phyloP scores from a whole-genome alignment of 2,113 vertebrate genomes.

The Pluvianellus socialis region DNA sequence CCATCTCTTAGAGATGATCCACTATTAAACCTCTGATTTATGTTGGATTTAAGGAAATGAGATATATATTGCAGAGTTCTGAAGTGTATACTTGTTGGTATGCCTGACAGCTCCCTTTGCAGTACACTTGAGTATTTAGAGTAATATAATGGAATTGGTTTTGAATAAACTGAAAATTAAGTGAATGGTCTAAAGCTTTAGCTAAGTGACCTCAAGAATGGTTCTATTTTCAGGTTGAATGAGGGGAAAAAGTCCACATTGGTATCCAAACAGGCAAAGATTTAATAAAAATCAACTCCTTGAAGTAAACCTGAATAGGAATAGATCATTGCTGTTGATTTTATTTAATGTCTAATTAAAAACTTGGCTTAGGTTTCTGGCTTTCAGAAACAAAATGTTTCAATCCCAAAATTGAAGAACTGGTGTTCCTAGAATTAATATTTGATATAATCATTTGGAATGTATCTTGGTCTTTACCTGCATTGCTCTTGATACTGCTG shows the following conservation, averaged over 20 bases:
- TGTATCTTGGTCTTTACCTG: not conserved
- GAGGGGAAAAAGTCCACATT: not conserved
- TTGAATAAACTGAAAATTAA: not conserved
- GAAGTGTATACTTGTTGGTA: not conserved
- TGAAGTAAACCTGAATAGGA: not conserved
- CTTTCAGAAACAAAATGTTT: not conserved
- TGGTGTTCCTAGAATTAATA: not conserved
- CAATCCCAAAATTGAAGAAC: not conserved
- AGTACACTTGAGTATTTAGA: not conserved
- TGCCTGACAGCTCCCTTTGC: not conserved
- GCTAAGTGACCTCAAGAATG: not conserved
- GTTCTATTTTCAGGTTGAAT: not conserved
- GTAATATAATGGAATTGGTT: not conserved
- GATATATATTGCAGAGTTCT: not conserved
- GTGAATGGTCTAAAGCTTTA: not conserved
- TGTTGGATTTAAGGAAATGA: not conserved
- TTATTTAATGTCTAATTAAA: not conserved
- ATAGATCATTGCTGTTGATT: not conserved
- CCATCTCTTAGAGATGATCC: not conserved
- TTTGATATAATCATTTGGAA: not conserved
- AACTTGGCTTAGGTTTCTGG: not conserved
- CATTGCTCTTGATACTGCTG: not conserved
- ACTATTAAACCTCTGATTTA: not conserved
- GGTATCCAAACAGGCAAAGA: not conserved
- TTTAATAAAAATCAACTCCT: not conserved